Evolutionary conservation across 2,888 invertebrate species (phyloP).

Genomic region (Thecophora atra): DNA sequence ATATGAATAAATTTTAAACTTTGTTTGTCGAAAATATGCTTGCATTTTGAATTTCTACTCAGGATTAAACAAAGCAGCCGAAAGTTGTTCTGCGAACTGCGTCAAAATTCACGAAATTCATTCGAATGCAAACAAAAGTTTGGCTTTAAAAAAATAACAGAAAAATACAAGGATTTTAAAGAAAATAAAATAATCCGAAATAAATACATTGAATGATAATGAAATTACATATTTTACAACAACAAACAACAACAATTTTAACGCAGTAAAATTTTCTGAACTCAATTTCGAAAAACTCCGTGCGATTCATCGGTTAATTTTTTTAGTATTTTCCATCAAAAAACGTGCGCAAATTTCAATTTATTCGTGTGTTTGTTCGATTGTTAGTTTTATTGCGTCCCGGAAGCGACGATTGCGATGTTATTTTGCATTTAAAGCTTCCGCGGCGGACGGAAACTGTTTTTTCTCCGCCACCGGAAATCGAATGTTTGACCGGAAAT

Average conservation of each 20-base stretch:
- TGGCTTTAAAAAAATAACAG: neutral
- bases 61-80: neutral
- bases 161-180: conserved; percentile 3
- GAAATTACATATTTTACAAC: neutral
- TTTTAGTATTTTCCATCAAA: too few relatives aligned
- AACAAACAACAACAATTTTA: neutral
- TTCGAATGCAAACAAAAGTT: conserved; percentile 16
- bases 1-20: conserved; percentile 34
- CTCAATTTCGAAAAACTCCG: neutral
- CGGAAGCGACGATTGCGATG: neutral
- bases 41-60: neutral
- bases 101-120: neutral
- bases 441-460: neutral
- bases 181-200: neutral
- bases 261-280: neutral
- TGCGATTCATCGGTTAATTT: too few relatives aligned
- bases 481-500: neutral
- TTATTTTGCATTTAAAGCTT: neutral
- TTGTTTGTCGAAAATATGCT: conserved; percentile 37
- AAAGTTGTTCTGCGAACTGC: neutral
- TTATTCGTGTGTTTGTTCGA: too few relatives aligned
- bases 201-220: neutral
- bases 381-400: neutral
- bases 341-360: too few relatives aligned
- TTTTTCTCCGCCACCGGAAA: too few relatives aligned